Evolutionary conservation across 2,888 invertebrate species (phyloP).

Genomic region (Leptopilina syphax): DNA sequence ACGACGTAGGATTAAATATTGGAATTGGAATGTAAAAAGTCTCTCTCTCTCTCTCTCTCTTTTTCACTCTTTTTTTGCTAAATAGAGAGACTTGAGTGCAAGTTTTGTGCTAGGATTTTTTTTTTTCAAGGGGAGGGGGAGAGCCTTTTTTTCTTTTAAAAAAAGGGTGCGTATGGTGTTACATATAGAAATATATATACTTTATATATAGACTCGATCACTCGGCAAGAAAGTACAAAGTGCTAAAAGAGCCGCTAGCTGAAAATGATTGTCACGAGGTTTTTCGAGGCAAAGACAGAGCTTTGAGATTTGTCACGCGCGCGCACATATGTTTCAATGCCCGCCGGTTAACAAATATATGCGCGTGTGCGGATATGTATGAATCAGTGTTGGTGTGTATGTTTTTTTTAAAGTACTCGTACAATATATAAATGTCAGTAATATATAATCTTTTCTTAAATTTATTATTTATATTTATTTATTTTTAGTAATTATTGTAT

Average conservation of each 20-base stretch:
- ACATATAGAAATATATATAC: conserved; percentile 41
- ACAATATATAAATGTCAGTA: conserved; percentile 53
- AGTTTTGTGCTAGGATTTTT: conserved; percentile 8
- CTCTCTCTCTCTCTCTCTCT: too few species aligned
- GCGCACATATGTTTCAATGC: conserved; percentile 15
- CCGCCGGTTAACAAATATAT: conserved; percentile 43
- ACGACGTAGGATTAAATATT: conserved; percentile 70
- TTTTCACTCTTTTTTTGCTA: conserved; percentile 18
- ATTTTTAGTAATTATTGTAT: conserved; percentile 50
- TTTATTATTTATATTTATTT: conserved; percentile 48
- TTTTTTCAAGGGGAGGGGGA: background rate
- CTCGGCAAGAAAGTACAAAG: conserved; percentile 46
- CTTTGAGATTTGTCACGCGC: conserved; percentile 58
- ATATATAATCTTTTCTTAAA: conserved; percentile 49
- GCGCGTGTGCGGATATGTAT: conserved; percentile 60
- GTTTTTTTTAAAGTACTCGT: background rate
- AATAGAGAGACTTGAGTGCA: background rate
- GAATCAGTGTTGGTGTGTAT: conserved; percentile 30
- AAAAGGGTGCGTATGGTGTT: conserved; percentile 6
- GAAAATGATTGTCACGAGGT: conserved; percentile 73
- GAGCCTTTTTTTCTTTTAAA: background rate
- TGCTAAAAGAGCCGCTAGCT: conserved; percentile 60
- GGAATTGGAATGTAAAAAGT: conserved; percentile 37
- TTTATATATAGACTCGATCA: conserved; percentile 37
- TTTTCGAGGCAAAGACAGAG: conserved; percentile 45